phyloP scores from a whole-genome alignment of 2,888 invertebrate genomes.

The Pinctada fucata region DNA sequence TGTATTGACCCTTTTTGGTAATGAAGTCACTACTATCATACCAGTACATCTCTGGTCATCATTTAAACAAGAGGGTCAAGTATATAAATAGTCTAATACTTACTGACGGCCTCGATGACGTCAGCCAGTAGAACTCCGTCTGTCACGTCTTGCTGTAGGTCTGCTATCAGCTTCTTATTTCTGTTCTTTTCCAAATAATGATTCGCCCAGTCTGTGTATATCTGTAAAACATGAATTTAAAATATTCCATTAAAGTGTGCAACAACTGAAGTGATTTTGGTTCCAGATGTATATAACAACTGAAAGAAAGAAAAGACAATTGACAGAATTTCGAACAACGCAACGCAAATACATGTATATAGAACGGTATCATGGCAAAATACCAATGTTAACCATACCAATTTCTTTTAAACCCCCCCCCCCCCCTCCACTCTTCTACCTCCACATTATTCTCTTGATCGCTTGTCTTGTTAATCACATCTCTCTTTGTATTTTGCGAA shows the following conservation, averaged over 20 bases:
- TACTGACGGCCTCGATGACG: slow-evolving; percentile 95
- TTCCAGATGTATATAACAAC: too few species aligned
- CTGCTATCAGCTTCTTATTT: slow-evolving; percentile 89
- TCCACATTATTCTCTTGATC: background rate
- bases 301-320: too few species aligned
- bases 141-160: slow-evolving; percentile 92
- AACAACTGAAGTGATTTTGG: too few species aligned
- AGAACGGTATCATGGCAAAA: too few species aligned
- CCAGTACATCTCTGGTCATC: too few species aligned
- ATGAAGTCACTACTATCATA: too few species aligned
- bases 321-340: too few species aligned
- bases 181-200: slow-evolving; percentile 94
- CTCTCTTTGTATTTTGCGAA: too few species aligned
- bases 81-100: slow-evolving; percentile 77
- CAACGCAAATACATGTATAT: too few species aligned
- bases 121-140: slow-evolving; percentile 95
- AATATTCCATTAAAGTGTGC: background rate
- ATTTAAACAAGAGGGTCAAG: too few species aligned
- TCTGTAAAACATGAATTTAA: slow-evolving; percentile 81
- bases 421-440: background rate
- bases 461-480: background rate
- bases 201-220: slow-evolving; percentile 99
- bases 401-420: background rate
- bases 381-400: background rate
- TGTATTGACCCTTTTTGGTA: too few species aligned